Evolutionary conservation across 1,140 invertebrate species (phyloP).

Genomic region (Drosophila sp.): DNA sequence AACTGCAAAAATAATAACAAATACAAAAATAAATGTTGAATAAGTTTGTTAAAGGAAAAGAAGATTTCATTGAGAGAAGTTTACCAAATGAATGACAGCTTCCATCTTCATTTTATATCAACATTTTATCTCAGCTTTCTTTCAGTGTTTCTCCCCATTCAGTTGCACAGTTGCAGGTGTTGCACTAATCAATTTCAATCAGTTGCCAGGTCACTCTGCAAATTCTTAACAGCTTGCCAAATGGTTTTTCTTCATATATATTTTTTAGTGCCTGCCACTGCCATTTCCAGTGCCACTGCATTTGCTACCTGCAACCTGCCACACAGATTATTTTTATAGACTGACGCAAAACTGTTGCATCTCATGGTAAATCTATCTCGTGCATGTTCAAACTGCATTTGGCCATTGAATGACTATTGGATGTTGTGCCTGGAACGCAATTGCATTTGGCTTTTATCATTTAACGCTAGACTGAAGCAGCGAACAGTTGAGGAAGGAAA

Average conservation of each 20-base stretch:
- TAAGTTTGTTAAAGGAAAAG: no score
- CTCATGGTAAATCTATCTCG: conserved; percentile 14
- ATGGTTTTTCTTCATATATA: conserved; percentile 1
- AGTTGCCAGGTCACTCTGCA: conserved; percentile 16
- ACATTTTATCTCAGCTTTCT: neutral
- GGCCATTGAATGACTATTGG: conserved; percentile 3
- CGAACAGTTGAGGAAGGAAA: neutral
- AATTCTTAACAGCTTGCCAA: conserved; percentile 21
- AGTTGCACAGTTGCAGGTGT: conserved; percentile 10
- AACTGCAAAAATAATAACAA: neutral
- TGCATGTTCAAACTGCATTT: conserved; percentile 14
- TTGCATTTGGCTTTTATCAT: conserved; percentile 70
- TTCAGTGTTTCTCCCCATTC: conserved; percentile 18
- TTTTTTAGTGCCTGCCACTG: conserved; percentile 17
- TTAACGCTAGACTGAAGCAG: conserved; percentile 31
- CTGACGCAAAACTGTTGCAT: conserved; percentile 20
- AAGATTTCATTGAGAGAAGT: no score
- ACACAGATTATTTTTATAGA: neutral
- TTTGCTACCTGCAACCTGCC: neutral
- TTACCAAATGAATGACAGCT: no score
- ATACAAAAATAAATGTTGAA: no score
- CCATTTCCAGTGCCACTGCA: neutral
- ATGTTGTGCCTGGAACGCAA: conserved; percentile 41
- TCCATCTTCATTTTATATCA: no score
- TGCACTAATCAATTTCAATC: conserved; percentile 66